phyloP scores from a whole-genome alignment of 53 echinoderm and acorn worm genomes.

The Henricia sp. region DNA sequence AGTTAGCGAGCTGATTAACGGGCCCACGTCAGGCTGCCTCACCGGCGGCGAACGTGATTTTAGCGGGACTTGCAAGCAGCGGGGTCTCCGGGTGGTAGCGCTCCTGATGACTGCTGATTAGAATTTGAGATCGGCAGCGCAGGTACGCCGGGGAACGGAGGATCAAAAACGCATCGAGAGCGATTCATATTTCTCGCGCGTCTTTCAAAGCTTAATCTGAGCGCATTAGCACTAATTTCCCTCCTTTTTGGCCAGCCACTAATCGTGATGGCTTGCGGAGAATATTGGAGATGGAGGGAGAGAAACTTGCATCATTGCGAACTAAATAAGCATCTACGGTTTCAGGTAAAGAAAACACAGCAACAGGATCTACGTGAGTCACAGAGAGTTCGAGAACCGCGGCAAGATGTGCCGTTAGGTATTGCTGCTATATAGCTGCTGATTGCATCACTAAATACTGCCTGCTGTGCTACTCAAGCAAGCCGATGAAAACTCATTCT shows the following conservation, averaged over 20 bases:
- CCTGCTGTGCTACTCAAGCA: too few species aligned
- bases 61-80: slow-evolving; percentile 20
- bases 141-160: slow-evolving; percentile 33
- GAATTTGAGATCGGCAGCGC: slow-evolving; percentile 45
- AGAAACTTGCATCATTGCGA: slow-evolving; percentile 58
- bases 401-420: slow-evolving; percentile 48
- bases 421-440: slow-evolving; percentile 47
- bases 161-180: slow-evolving; percentile 61
- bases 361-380: slow-evolving; percentile 26
- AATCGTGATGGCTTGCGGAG: slow-evolving; percentile 67
- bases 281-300: slow-evolving; percentile 54
- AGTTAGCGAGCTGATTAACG: slow-evolving; percentile 36
- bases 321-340: slow-evolving; percentile 62
- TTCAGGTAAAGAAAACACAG: slow-evolving; percentile 53
- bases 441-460: slow-evolving; percentile 56
- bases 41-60: slow-evolving; percentile 45
- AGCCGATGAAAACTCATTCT: too few species aligned
- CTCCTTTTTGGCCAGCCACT: slow-evolving; percentile 49
- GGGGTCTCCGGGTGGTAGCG: slow-evolving; percentile 49
- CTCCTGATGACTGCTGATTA: slow-evolving; percentile 54
- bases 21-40: slow-evolving; percentile 5
- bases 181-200: slow-evolving; percentile 64
- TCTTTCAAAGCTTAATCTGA: slow-evolving; percentile 65
- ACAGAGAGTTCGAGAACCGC: slow-evolving; percentile 63
- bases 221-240: slow-evolving; percentile 60